Evolutionary conservation across 1,140 invertebrate species (phyloP), one percentile per base, ranked within the genome.

Genomic region (Drosophila mojavensis): DNA sequence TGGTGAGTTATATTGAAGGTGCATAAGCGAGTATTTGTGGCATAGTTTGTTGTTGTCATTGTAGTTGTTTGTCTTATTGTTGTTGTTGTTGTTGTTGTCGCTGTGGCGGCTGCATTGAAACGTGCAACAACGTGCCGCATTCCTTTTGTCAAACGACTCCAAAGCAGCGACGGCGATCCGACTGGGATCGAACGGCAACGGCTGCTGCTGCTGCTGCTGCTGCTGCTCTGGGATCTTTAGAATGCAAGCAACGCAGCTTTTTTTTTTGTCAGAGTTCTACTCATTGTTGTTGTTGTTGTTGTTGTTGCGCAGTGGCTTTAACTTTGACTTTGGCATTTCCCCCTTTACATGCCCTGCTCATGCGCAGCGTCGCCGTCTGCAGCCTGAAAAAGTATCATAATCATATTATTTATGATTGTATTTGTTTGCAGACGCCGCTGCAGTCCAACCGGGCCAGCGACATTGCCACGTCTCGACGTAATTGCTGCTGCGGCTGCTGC

Each of bases 391-490:
- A 79, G 76, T 79, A 86, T 86, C 83, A 86, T 86, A 86, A 86
- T 86, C 83, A 83, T 82, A 88, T 86, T 86, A 82, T 86, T 86
- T 86, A 86, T 82, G 83, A 86, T 88, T 82, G 79, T 82, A 88
- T 86, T 82, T 82, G 82, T 77, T 82, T 79, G 81, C 80, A 69
- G 58, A 62, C 65, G 64, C 54, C 53, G 63, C 51, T 36, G 45
- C 30, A 63, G n/a, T 43, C 41, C 41, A n/a, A 43, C 41, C 10
- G 45, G 53, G 41, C 45, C 41, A 33, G 61, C 51, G 68, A 64
- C 62, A 59, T 66, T 66, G 64, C 54, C 62, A 61, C 64, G 64
- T 67, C 64, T 33, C 56, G 41, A 56, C 63, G 71, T 69, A 69
- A 64, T 74, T 74, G 58, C 65, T 74, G 65, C 71, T 55, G 56